phyloP scores from a whole-genome alignment of 2,797 vertebrate genomes.

The Rhincodon typus region DNA sequence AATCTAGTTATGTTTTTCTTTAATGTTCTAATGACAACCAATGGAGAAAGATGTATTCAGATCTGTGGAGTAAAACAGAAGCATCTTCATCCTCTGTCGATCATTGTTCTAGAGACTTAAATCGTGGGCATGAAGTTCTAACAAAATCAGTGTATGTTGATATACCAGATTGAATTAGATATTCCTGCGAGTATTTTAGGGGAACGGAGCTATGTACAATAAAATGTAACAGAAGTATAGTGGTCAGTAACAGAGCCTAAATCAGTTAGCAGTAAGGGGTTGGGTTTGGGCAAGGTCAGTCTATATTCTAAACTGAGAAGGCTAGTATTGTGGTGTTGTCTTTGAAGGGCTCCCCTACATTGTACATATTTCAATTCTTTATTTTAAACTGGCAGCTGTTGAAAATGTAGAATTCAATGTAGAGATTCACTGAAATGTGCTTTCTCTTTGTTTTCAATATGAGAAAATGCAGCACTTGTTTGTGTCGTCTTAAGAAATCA shows the following conservation, averaged over 20 bases:
- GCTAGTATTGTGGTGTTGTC: not conserved
- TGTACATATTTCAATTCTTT: not conserved
- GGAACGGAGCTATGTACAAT: no score
- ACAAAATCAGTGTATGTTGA: not conserved
- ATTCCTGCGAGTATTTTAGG: not conserved
- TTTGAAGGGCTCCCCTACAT: not conserved
- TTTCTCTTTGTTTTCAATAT: not conserved
- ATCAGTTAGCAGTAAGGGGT: not conserved
- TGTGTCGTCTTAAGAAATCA: not conserved
- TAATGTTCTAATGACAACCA: not conserved
- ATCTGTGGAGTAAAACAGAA: not conserved
- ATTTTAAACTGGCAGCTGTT: not conserved
- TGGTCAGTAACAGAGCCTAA: not conserved
- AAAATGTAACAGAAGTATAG: not conserved
- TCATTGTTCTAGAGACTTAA: not conserved
- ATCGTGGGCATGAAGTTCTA: not conserved
- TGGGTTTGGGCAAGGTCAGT: not conserved
- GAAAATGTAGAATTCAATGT: not conserved
- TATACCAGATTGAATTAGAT: not conserved
- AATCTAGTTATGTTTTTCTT: not conserved
- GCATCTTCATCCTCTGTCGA: not conserved
- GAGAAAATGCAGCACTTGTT: not conserved
- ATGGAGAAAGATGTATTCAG: not conserved
- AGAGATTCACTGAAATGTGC: not conserved
- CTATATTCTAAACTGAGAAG: not conserved